phyloP scores from a whole-genome alignment of 1,140 invertebrate genomes.

The Drosophila rufa region DNA sequence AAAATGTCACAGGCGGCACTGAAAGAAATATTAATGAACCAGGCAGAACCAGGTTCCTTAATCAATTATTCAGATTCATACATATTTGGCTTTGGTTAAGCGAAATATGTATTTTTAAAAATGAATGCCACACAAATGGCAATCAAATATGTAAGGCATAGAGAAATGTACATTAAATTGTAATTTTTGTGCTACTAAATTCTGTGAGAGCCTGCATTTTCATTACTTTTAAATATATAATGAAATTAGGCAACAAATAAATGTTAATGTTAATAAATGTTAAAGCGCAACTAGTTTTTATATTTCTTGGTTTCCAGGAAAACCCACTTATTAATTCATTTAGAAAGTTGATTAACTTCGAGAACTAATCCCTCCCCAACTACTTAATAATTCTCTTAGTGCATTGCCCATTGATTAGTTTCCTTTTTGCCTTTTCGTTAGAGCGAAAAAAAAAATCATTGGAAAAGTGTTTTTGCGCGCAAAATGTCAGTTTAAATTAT shows the following conservation, averaged over 20 bases:
- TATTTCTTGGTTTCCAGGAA: no score
- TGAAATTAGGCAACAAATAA: neutral
- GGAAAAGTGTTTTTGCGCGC: conserved; percentile 43
- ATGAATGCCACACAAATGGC: neutral
- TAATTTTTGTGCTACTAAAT: neutral
- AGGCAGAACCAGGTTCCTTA: neutral
- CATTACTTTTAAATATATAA: neutral
- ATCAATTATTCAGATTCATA: neutral
- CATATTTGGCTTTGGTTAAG: neutral
- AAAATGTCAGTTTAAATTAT: conserved; percentile 77
- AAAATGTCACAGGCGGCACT: conserved; percentile 65
- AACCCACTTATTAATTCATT: neutral
- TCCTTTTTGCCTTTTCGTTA: conserved; percentile 11
- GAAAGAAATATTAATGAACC: conserved; percentile 28
- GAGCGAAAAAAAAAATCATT: conserved; percentile 25
- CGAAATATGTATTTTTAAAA: neutral
- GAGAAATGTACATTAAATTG: neutral
- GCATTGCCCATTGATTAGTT: conserved; percentile 30
- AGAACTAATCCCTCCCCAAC: neutral
- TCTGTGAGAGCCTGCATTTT: neutral
- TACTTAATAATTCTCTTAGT: conserved; percentile 8
- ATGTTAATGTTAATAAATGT: no score
- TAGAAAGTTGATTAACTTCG: neutral
- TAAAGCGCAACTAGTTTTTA: no score
- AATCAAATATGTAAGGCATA: neutral